Evolutionary conservation across 2,888 invertebrate species (phyloP).

Genomic region (Andrena chrysosceles): DNA sequence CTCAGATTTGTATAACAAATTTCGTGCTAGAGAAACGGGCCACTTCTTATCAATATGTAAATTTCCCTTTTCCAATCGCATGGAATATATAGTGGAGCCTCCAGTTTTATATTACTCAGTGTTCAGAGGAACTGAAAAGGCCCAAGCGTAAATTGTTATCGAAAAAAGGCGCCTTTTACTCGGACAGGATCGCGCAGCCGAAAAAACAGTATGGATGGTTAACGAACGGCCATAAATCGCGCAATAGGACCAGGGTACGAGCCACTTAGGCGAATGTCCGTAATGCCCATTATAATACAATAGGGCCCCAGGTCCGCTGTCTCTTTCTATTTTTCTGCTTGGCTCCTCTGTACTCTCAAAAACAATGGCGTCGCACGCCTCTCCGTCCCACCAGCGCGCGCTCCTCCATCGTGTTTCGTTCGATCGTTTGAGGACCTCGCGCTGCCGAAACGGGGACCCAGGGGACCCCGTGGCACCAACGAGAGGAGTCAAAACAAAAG

Average conservation of each 20-base stretch:
- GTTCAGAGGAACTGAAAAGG: not conserved
- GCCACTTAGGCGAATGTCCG: constrained; percentile 75
- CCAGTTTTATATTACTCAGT: not conserved
- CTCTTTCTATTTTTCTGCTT: constrained; percentile 22
- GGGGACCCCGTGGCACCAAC: constrained; percentile 46
- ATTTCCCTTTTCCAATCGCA: too few relatives aligned
- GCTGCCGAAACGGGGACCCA: constrained; percentile 60
- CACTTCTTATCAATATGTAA: not conserved
- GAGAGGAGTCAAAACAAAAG: constrained; percentile 76
- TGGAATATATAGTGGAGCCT: too few relatives aligned
- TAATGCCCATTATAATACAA: constrained; percentile 83
- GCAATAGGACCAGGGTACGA: constrained; percentile 73
- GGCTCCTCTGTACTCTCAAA: constrained; percentile 71
- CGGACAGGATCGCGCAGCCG: constrained; percentile 13
- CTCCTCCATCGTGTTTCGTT: constrained; percentile 37
- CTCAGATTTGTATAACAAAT: constrained; percentile 27
- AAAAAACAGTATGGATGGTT: constrained; percentile 65
- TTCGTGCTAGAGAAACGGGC: not conserved
- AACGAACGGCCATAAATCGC: constrained; percentile 81
- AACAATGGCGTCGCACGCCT: constrained; percentile 71
- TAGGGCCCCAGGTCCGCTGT: constrained; percentile 68
- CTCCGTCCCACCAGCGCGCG: constrained; percentile 41
- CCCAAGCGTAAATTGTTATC: constrained; percentile 4
- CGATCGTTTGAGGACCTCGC: constrained; percentile 46
- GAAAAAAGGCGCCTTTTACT: not conserved